Conservation (phyloP, 2,113 vertebrate genomes). For the Tiliqua scincoides region DNA sequence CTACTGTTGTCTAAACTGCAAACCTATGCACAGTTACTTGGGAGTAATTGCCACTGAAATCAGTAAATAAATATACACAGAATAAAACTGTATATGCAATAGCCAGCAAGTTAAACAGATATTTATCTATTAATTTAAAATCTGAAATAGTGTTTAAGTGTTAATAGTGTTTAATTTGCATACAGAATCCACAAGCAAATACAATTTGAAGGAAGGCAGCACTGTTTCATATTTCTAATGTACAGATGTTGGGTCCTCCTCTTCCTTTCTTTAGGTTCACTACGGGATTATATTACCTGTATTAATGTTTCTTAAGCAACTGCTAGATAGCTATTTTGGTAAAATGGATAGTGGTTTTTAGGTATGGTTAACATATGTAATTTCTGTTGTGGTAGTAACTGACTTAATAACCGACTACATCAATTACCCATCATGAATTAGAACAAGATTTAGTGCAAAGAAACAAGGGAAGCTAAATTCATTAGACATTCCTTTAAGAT, state of each 20-base stretch:
- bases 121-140: not conserved
- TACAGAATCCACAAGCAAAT: not conserved
- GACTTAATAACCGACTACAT: not conserved
- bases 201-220: slow-evolving; percentile 42
- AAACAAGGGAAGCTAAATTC: not conserved
- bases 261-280: slow-evolving; percentile 29
- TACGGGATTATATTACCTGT: slow-evolving; percentile 35
- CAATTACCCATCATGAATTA: slow-evolving; percentile 35
- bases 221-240: slow-evolving; percentile 61
- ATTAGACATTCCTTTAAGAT: not conserved
- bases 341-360: slow-evolving; percentile 38
- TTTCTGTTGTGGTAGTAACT: slow-evolving; percentile 5
- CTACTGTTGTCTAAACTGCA: not conserved
- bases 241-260: slow-evolving; percentile 44
- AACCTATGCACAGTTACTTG: not conserved
- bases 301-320: slow-evolving; percentile 34
- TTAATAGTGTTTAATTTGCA: not conserved
- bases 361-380: slow-evolving; percentile 14
- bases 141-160: not conserved
- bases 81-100: not conserved
- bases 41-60: not conserved
- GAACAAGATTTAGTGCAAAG: slow-evolving; percentile 18
- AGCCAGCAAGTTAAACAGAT: not conserved
- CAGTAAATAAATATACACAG: not conserved
- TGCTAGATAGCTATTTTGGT: slow-evolving; percentile 6